Conservation (phyloP, 2,797 vertebrate genomes). For the Paguma larvata region DNA sequence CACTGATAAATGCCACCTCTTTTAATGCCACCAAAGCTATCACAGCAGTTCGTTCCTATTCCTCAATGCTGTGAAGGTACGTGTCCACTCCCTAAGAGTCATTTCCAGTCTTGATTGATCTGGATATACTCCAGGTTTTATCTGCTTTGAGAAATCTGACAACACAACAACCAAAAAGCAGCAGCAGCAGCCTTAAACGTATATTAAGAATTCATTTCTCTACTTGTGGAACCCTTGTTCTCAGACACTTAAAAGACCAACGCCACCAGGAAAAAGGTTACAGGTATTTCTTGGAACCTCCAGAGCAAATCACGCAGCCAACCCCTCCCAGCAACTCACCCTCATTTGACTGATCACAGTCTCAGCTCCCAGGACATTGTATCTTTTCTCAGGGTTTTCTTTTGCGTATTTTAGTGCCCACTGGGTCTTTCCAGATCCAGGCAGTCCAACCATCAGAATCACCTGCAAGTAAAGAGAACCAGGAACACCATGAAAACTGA, state of each 20-base stretch:
- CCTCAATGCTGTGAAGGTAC: not conserved
- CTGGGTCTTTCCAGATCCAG: constrained; percentile 94
- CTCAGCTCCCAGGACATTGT: constrained; percentile 92
- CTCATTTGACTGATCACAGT: constrained; percentile 92
- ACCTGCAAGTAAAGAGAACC: constrained; percentile 87
- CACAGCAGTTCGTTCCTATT: not conserved
- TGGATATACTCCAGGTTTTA: not conserved
- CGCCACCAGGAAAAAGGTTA: not conserved
- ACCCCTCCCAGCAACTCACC: constrained; percentile 86
- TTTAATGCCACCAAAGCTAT: not conserved
- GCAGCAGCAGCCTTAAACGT: not conserved
- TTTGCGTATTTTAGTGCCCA: constrained; percentile 92
- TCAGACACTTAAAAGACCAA: not conserved
- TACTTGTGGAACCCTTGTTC: not conserved
- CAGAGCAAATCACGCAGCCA: not conserved
- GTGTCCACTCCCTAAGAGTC: not conserved
- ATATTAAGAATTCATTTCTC: not conserved
- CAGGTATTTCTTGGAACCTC: not conserved
- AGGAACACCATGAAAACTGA: not conserved
- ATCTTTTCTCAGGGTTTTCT: constrained; percentile 92
- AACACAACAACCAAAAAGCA: not conserved
- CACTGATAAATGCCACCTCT: not conserved
- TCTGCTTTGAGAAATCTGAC: constrained; percentile 30
- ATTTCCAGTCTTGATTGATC: not conserved
- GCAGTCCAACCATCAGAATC: constrained; percentile 95